Evolutionary conservation across 1,140 invertebrate species (phyloP).

Genomic region (Microplitis demolitor): DNA sequence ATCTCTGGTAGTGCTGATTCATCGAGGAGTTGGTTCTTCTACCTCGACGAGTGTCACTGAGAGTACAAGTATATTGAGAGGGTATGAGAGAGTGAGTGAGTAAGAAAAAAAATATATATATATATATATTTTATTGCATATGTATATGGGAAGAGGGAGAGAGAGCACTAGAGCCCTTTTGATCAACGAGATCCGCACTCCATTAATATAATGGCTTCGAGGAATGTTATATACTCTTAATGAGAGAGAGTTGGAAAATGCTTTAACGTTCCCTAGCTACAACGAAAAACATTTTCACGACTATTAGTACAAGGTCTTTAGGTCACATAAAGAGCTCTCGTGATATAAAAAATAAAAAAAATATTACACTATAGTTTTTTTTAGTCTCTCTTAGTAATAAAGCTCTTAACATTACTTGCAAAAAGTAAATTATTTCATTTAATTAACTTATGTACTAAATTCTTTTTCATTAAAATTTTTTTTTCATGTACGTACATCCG

Average conservation of each 20-base stretch:
- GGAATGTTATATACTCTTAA: slow-evolving; percentile 9
- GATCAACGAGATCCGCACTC: slow-evolving; percentile 18
- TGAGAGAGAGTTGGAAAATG: not conserved
- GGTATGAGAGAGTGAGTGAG: not conserved
- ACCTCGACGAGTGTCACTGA: slow-evolving; percentile 2
- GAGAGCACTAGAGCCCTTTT: not conserved
- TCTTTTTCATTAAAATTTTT: too few species aligned
- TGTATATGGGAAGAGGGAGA: not conserved
- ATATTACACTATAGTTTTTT: too few species aligned
- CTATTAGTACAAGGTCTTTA: not conserved
- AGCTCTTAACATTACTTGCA: too few species aligned
- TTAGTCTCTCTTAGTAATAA: too few species aligned
- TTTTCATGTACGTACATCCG: too few species aligned
- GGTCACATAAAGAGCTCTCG: too few species aligned
- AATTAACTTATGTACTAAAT: too few species aligned
- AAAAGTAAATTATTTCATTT: too few species aligned
- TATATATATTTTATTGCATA: not conserved
- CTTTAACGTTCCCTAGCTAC: not conserved
- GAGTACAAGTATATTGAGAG: not conserved
- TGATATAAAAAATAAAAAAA: too few species aligned
- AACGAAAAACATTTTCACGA: not conserved
- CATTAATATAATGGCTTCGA: slow-evolving; percentile 18
- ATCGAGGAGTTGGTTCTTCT: slow-evolving; percentile 10
- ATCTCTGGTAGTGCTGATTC: slow-evolving; percentile 11
- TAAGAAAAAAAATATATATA: not conserved